These are phyloP conservation scores for Tauraco hartlaubi DNA, from an alignment of 2,797 vertebrate genomes.

Conservation along the genomic window DNA sequence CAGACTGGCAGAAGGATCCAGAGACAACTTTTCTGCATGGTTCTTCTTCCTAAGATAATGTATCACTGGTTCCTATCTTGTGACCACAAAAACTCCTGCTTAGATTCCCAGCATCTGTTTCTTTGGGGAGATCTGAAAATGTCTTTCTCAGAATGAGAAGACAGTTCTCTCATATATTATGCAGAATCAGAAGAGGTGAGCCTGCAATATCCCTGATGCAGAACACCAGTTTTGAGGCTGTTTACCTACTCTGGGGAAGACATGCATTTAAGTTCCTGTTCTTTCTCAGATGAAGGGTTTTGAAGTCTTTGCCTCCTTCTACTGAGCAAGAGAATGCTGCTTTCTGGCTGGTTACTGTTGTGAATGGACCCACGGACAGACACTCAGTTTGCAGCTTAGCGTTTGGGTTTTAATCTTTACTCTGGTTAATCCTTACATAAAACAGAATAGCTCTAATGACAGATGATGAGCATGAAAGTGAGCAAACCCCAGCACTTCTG, in stretches of 20 bases:
- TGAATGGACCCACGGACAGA: background rate
- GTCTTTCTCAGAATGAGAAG: background rate
- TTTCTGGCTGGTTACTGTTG: background rate
- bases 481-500: background rate
- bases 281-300: background rate
- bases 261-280: background rate
- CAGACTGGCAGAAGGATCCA: background rate
- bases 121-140: background rate
- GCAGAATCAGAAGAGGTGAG: background rate
- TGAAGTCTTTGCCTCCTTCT: background rate
- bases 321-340: background rate
- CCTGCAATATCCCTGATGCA: background rate
- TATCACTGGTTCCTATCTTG: background rate
- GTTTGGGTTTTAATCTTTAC: background rate
- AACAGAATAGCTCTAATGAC: constrained; percentile 17
- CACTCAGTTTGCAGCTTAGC: background rate
- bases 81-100: background rate
- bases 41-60: background rate
- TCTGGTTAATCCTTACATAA: constrained; percentile 17
- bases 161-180: background rate
- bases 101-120: background rate
- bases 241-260: background rate
- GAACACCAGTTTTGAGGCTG: background rate
- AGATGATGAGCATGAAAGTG: background rate
- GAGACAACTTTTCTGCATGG: background rate